Percentiles rank a stretch among this genome's conserved stretches.
Evolutionary conservation across 2,888 invertebrate species (phyloP).

Genomic region (Drosophila flavopinicola): DNA sequence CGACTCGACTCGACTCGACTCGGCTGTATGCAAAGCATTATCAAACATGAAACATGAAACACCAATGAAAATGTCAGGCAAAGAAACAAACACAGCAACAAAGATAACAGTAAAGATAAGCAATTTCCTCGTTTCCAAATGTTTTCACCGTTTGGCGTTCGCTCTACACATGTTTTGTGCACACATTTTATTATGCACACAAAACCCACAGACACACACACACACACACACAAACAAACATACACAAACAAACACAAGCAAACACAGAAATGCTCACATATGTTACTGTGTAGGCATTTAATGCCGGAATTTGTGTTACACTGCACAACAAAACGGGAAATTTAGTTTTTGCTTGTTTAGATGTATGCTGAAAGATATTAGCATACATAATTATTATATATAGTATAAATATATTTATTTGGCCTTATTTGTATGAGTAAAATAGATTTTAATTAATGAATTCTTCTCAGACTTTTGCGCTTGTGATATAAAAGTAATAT

Average conservation of each 20-base stretch:
- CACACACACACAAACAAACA: constrained; percentile 8
- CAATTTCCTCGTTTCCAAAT: constrained; percentile 64
- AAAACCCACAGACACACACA: constrained; percentile 47
- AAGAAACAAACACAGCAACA: constrained; percentile 56
- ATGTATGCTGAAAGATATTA: too few species aligned
- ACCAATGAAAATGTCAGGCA: constrained; percentile 76
- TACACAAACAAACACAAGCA: background rate
- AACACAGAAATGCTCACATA: constrained; percentile 52
- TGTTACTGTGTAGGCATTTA: constrained; percentile 56
- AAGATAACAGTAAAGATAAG: constrained; percentile 68
- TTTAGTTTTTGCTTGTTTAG: too few species aligned
- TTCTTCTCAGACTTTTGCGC: too few species aligned
- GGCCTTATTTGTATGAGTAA: too few species aligned
- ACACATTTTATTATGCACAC: constrained; percentile 77
- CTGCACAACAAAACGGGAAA: constrained; percentile 43
- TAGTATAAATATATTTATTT: too few species aligned
- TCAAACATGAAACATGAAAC: constrained; percentile 78
- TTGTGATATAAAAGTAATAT: too few species aligned
- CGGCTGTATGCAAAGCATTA: constrained; percentile 53
- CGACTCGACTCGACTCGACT: constrained; percentile 1
- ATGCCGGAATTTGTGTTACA: constrained; percentile 45
- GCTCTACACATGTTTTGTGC: constrained; percentile 68
- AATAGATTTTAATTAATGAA: too few species aligned
- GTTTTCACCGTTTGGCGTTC: constrained; percentile 59
- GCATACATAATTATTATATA: too few species aligned